Evolutionary conservation across 92 coral and sea anemone genomes (phyloP).

Genomic region (Micromussa lordhowensis): DNA sequence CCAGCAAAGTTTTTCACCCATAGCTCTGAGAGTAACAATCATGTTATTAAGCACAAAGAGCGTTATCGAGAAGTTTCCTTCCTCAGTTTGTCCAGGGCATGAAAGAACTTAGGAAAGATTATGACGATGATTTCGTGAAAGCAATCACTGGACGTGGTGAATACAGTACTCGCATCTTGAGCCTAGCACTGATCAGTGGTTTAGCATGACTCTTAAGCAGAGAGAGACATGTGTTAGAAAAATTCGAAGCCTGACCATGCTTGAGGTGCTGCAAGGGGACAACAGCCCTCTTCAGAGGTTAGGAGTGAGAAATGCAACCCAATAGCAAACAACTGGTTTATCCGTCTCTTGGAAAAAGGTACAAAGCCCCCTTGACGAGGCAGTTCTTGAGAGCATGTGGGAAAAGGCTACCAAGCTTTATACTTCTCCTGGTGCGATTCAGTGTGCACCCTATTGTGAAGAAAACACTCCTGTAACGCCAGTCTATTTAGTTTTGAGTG

Average conservation of each 20-base stretch:
- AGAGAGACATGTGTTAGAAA: constrained; percentile 36
- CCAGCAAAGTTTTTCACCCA: constrained; percentile 55
- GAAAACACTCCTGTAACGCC: constrained; percentile 3
- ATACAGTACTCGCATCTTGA: constrained; percentile 33
- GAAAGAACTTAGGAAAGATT: constrained; percentile 57
- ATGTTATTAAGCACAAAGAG: constrained; percentile 62
- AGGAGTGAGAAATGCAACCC: constrained; percentile 3
- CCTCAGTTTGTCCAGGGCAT: constrained; percentile 55
- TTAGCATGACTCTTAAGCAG: constrained; percentile 52
- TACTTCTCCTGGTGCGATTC: background rate
- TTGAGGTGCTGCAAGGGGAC: constrained; percentile 51
- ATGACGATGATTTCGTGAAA: constrained; percentile 31
- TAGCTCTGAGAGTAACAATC: constrained; percentile 53
- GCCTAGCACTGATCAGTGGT: constrained; percentile 14
- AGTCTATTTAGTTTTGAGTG: constrained; percentile 26
- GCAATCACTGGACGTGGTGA: constrained; percentile 55
- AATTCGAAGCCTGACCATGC: background rate
- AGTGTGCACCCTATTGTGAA: constrained; percentile 2
- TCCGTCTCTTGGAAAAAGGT: constrained; percentile 48
- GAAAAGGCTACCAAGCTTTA: constrained; percentile 4
- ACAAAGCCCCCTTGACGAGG: constrained; percentile 53
- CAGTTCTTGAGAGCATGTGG: constrained; percentile 8
- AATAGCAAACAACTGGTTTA: constrained; percentile 3
- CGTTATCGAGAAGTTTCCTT: constrained; percentile 47
- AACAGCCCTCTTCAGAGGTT: constrained; percentile 11